These are phyloP conservation scores for Therioaphis trifolii DNA, from an alignment of 2,888 invertebrate genomes.

Conservation along the genomic window DNA sequence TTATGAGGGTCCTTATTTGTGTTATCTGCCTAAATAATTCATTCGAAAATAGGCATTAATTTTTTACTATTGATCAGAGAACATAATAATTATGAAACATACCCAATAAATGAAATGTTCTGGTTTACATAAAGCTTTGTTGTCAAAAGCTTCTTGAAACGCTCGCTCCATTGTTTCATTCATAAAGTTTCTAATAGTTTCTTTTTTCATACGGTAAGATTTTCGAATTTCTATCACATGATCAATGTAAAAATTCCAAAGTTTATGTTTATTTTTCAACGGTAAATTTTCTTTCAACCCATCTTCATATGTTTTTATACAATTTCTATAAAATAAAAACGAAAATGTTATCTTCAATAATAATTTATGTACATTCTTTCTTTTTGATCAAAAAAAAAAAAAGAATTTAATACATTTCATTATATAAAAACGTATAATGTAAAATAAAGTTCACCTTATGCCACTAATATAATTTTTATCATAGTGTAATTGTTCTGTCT, in stretches of 20 bases:
- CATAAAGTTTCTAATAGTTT: constrained; percentile 56
- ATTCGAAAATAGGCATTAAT: neutral
- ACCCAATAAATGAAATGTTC: constrained; percentile 56
- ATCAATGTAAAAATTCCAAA: constrained; percentile 49
- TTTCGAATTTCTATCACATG: constrained; percentile 55
- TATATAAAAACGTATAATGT: neutral
- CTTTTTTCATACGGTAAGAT: constrained; percentile 56
- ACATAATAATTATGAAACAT: neutral
- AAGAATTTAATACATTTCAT: neutral
- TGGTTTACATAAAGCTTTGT: constrained; percentile 34
- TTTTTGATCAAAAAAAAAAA: no score
- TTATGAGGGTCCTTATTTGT: constrained; percentile 16
- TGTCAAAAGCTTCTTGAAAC: constrained; percentile 56
- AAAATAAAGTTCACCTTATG: constrained; percentile 1
- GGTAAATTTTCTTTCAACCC: constrained; percentile 48
- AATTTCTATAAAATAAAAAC: constrained; percentile 35
- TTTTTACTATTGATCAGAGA: neutral
- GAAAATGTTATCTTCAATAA: no score
- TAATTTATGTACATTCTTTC: no score
- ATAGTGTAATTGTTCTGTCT: constrained; percentile 38
- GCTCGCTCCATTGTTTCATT: constrained; percentile 54
- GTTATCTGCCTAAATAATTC: constrained; percentile 33
- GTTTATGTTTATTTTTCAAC: constrained; percentile 39
- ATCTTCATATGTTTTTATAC: constrained; percentile 47
- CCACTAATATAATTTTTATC: constrained; percentile 41